Evolutionary conservation across 2,888 invertebrate genomes (phyloP).

Genomic region (Callosobruchus maculatus): DNA sequence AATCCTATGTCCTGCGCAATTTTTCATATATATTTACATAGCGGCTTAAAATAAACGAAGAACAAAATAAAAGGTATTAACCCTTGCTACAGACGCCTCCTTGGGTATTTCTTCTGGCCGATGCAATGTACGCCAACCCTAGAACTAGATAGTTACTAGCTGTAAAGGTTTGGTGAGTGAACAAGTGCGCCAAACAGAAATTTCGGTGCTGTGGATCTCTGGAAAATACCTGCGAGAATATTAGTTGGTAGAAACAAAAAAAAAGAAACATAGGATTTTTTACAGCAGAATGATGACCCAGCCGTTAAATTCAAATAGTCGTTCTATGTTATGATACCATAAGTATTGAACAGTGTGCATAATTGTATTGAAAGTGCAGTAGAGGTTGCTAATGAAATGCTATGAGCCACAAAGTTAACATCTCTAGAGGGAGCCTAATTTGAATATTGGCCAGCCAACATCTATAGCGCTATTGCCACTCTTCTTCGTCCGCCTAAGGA

Average conservation of each 20-base stretch:
- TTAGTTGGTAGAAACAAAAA: constrained; percentile 1
- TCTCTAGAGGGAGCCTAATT: too few species aligned
- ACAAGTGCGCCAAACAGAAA: constrained; percentile 53
- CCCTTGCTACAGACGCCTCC: constrained; percentile 55
- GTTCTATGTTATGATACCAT: too few species aligned
- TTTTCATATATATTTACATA: constrained; percentile 1
- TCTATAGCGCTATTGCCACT: too few species aligned
- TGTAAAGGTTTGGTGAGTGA: constrained; percentile 54
- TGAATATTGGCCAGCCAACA: too few species aligned
- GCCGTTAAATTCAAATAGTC: too few species aligned
- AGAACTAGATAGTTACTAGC: constrained; percentile 49
- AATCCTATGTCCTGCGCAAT: neutral
- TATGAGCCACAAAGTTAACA: too few species aligned
- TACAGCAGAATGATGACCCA: too few species aligned
- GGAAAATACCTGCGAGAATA: constrained; percentile 47
- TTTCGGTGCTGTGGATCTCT: constrained; percentile 42
- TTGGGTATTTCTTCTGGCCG: constrained; percentile 46
- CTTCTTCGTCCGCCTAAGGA: too few species aligned
- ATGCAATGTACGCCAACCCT: constrained; percentile 55
- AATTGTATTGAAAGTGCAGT: too few species aligned
- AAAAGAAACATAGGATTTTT: too few species aligned
- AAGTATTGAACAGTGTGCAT: too few species aligned
- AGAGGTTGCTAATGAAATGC: too few species aligned
- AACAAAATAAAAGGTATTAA: constrained; percentile 34
- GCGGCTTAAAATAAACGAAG: neutral